Base-by-base conservation (phyloP, 2,888 invertebrate genomes). In the Tachina grossa region DNA sequence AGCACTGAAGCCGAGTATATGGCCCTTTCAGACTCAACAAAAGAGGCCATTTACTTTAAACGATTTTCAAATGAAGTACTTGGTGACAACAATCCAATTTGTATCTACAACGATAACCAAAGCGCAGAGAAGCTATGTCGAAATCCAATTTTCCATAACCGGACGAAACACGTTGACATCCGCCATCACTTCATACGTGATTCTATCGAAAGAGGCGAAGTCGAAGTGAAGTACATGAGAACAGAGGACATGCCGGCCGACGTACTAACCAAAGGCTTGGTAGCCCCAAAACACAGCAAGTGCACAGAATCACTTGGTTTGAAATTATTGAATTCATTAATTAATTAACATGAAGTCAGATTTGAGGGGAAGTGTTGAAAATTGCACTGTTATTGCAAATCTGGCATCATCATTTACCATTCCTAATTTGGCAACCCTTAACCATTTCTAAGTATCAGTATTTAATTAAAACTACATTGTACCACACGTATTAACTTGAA, bases 181-280 rank as follows among this genome's bases (percentile, higher is more conserved):
- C 61, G 82, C 5, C 76, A 82, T 9, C 69, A 74, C 14, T 81
- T 75, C 31, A 61, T 81, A 1, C 74, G 74, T 45, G 66, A 74
- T 45, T 65, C 55, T 0, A 8, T 80, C 4, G 79, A 71, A 19
- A 55, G 8, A n/a, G 71, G 63, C 9, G 65, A 65, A 47, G 19
- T 79, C 13, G 39, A 53, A 3, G 53, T 71, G 10, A 63, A 85
- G 43, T 82, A 82, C 19, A 39, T 82, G 59, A 61, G 69, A 10
- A 78, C 85, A 6, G 66, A 76, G 3, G 49, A 80, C 16, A 76
- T 80, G 80, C 71, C 76, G 9, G 81, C 74, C 9, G 75, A 85
- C 31, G 74, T 82, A 5, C 51, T 85, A 31, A 85, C 75, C 0
- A 85, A 84, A 55, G 76, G 72, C 13, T 68, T 84, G 49, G 13